These are phyloP conservation scores for Parnassius apollo DNA, from an alignment of 2,888 invertebrate species.

Conservation along the genomic window DNA sequence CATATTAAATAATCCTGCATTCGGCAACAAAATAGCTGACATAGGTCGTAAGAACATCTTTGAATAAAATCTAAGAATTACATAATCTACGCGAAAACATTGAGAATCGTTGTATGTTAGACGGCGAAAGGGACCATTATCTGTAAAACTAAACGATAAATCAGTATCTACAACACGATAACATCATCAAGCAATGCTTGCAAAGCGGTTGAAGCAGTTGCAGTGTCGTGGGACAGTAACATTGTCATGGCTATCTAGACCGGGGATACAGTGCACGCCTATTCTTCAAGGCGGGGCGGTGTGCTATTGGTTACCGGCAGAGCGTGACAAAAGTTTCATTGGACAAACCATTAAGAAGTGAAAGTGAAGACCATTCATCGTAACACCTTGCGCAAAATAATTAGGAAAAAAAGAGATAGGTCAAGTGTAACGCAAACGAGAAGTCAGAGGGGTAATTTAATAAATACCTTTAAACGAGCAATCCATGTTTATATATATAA, in stretches of 20 bases:
- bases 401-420: slow-evolving; percentile 35
- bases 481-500: too few species aligned
- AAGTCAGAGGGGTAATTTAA: too few species aligned
- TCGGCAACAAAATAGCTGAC: too few species aligned
- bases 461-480: too few species aligned
- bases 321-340: slow-evolving; percentile 76
- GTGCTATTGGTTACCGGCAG: slow-evolving; percentile 72
- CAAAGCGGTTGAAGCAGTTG: slow-evolving; percentile 34
- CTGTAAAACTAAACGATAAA: too few species aligned
- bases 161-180: slow-evolving; percentile 11
- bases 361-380: slow-evolving; percentile 69
- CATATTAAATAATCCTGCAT: too few species aligned
- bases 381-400: slow-evolving; percentile 63
- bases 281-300: slow-evolving; percentile 71
- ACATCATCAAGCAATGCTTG: slow-evolving; percentile 28
- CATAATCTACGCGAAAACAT: too few species aligned
- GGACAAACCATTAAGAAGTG: slow-evolving; percentile 70
- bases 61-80: too few species aligned
- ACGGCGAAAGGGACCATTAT: too few species aligned
- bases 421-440: slow-evolving; percentile 8
- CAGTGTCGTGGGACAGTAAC: slow-evolving; percentile 36
- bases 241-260: slow-evolving; percentile 52
- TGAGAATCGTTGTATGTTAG: too few species aligned
- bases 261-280: slow-evolving; percentile 63
- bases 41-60: too few species aligned